These are phyloP conservation scores for Gallinago stenura DNA, from an alignment of 2,797 vertebrate genomes.

Conservation along the genomic window DNA sequence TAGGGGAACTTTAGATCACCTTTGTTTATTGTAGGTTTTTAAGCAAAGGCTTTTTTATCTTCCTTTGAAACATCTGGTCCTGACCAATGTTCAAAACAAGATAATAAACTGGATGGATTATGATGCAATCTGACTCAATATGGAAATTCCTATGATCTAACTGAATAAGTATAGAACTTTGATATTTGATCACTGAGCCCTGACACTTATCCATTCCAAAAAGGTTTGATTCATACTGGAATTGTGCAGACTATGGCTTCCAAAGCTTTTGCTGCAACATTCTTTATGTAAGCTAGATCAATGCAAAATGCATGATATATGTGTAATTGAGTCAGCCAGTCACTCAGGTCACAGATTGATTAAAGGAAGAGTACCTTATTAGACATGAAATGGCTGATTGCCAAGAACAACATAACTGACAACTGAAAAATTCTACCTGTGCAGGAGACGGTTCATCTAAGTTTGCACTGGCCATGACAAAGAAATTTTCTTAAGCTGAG, in stretches of 20 bases:
- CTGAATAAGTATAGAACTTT: not conserved
- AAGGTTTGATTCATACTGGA: not conserved
- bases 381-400: not conserved
- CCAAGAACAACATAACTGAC: not conserved
- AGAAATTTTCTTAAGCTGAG: not conserved
- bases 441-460: fast-evolving
- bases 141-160: not conserved
- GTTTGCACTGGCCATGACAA: not conserved
- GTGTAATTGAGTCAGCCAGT: not conserved
- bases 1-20: not conserved
- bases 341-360: not conserved
- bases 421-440: not conserved
- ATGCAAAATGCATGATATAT: not conserved
- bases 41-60: not conserved
- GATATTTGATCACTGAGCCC: not conserved
- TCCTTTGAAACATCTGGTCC: not conserved
- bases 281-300: not conserved
- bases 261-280: not conserved
- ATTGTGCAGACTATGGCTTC: not conserved
- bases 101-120: not conserved
- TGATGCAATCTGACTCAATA: not conserved
- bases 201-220: not conserved
- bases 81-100: not conserved
- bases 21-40: not conserved
- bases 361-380: not conserved